Conservation (phyloP, 1,140 invertebrate genomes). For the Sinella curviseta region DNA sequence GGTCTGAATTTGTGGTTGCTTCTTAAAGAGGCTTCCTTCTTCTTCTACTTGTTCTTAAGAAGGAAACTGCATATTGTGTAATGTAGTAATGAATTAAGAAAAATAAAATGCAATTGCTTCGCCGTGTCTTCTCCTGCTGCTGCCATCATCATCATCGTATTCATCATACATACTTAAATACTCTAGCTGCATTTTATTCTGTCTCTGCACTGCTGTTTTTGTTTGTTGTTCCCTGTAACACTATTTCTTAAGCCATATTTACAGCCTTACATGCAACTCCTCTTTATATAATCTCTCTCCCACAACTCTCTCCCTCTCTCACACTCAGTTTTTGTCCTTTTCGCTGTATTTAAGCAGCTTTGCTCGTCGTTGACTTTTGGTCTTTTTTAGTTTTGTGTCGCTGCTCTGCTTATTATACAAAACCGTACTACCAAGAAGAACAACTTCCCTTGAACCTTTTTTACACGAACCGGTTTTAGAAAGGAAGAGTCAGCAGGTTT, state of each 20-base stretch:
- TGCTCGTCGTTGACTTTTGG: not conserved
- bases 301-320: not conserved
- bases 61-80: not conserved
- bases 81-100: not conserved
- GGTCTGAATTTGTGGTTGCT: not conserved
- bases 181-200: not conserved
- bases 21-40: too few species aligned
- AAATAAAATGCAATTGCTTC: not conserved
- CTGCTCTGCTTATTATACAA: not conserved
- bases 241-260: not conserved
- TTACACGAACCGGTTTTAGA: conserved; percentile 19
- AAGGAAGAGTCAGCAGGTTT: conserved; percentile 26
- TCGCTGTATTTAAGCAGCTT: not conserved
- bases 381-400: not conserved
- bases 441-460: not conserved
- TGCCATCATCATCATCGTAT: not conserved
- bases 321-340: not conserved
- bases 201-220: not conserved
- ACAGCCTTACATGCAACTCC: too few species aligned
- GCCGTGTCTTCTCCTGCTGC: not conserved
- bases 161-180: not conserved
- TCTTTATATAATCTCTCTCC: too few species aligned
- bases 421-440: not conserved
- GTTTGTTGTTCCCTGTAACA: not conserved
- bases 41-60: not conserved